Evolutionary conservation across 2,888 invertebrate genomes (phyloP).

Genomic region (Alloplasta piceator): DNA sequence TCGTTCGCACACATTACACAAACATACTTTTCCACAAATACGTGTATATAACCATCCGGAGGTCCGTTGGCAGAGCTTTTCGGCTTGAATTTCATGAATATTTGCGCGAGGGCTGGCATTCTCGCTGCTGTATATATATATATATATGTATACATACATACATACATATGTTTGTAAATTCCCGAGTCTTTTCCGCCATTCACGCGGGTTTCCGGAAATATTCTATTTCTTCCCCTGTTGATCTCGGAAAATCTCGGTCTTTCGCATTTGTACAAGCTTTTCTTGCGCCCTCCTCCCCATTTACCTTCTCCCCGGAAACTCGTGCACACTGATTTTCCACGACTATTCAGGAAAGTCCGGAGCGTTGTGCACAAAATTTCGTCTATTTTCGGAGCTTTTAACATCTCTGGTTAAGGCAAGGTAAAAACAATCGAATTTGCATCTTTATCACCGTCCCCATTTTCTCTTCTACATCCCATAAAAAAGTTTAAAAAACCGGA

Average conservation of each 20-base stretch:
- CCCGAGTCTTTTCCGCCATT: constrained; percentile 60
- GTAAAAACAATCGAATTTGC: constrained; percentile 12
- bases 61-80: constrained; percentile 61
- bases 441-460: too few species aligned
- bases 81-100: constrained; percentile 64
- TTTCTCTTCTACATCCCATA: too few species aligned
- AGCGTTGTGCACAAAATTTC: constrained; percentile 37
- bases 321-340: constrained; percentile 48
- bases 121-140: constrained; percentile 16
- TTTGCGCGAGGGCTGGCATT: constrained; percentile 49
- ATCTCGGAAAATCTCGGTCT: constrained; percentile 51
- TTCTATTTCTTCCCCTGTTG: constrained; percentile 59
- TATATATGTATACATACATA: too few species aligned
- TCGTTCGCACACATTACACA: constrained; percentile 15
- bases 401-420: constrained; percentile 8
- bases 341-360: neutral
- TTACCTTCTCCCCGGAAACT: constrained; percentile 24
- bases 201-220: constrained; percentile 52
- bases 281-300: constrained; percentile 35
- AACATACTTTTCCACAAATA: constrained; percentile 18
- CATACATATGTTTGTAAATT: constrained; percentile 54
- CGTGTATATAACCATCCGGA: constrained; percentile 25
- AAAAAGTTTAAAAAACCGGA: too few species aligned
- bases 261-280: constrained; percentile 61
- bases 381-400: constrained; percentile 19